Evolutionary conservation across 1,140 invertebrate species (phyloP).

Genomic region (Bombus cullumanus): DNA sequence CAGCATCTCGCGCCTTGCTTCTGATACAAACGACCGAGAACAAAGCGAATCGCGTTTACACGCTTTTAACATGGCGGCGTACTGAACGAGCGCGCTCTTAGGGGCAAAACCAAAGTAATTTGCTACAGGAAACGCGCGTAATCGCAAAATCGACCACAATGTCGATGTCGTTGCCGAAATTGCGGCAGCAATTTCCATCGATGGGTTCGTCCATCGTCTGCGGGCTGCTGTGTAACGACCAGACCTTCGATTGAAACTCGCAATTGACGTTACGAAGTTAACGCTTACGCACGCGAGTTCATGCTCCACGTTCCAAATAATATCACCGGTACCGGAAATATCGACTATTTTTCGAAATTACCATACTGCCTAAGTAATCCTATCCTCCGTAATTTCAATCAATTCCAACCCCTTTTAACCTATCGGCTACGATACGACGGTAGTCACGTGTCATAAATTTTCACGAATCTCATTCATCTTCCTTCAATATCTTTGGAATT

Average conservation of each 20-base stretch:
- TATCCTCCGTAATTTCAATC: not conserved
- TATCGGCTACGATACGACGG: not conserved
- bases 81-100: not conserved
- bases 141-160: constrained; percentile 31
- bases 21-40: not conserved
- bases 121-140: constrained; percentile 24
- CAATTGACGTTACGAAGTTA: constrained; percentile 20
- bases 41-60: not conserved
- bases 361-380: not conserved
- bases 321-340: not conserved
- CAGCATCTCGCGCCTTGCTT: not conserved
- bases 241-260: constrained; percentile 10
- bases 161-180: constrained; percentile 23
- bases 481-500: not conserved
- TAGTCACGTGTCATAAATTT: not conserved
- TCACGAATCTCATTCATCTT: not conserved
- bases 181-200: constrained; percentile 32
- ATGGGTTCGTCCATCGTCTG: constrained; percentile 6
- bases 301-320: not conserved
- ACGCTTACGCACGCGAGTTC: no score
- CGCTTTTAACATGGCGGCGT: not conserved
- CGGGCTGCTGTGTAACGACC: not conserved
- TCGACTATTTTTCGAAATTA: not conserved
- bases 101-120: constrained; percentile 5
- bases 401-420: not conserved